These are phyloP conservation scores for Drosophila fulvimacula DNA, from an alignment of 2,888 invertebrate genomes.

Conservation along the genomic window DNA sequence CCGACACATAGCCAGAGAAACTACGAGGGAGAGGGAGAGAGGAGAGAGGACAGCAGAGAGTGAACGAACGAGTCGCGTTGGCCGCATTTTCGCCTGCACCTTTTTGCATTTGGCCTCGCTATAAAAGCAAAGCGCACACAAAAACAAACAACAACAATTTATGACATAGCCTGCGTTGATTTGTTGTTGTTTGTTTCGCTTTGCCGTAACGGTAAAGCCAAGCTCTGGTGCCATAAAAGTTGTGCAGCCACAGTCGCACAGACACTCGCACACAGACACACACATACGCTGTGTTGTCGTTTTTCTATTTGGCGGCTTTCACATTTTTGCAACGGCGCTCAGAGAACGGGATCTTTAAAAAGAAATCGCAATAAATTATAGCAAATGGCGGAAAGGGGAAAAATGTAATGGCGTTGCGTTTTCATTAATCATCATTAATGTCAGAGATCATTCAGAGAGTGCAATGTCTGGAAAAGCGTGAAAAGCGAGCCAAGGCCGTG, in stretches of 20 bases:
- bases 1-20: constrained; percentile 17
- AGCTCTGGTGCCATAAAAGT: constrained; percentile 58
- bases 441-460: constrained; percentile 50
- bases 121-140: constrained; percentile 57
- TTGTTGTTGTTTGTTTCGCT: constrained; percentile 49
- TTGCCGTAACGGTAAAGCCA: constrained; percentile 61
- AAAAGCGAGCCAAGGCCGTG: constrained; percentile 75
- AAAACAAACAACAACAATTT: constrained; percentile 53
- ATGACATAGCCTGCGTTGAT: constrained; percentile 57
- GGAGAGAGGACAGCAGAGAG: constrained; percentile 6
- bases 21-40: background rate
- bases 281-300: constrained; percentile 31
- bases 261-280: constrained; percentile 9
- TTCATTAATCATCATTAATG: constrained; percentile 79
- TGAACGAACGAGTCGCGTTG: constrained; percentile 29
- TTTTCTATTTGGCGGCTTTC: constrained; percentile 61
- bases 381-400: constrained; percentile 28
- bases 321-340: constrained; percentile 38
- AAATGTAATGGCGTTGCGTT: constrained; percentile 64
- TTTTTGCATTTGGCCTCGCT: constrained; percentile 55
- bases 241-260: constrained; percentile 42
- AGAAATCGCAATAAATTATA: constrained; percentile 70
- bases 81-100: constrained; percentile 41
- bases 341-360: constrained; percentile 41
- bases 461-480: constrained; percentile 79